Conservation (phyloP, 2,797 vertebrate genomes). For the Diceros bicornis region DNA sequence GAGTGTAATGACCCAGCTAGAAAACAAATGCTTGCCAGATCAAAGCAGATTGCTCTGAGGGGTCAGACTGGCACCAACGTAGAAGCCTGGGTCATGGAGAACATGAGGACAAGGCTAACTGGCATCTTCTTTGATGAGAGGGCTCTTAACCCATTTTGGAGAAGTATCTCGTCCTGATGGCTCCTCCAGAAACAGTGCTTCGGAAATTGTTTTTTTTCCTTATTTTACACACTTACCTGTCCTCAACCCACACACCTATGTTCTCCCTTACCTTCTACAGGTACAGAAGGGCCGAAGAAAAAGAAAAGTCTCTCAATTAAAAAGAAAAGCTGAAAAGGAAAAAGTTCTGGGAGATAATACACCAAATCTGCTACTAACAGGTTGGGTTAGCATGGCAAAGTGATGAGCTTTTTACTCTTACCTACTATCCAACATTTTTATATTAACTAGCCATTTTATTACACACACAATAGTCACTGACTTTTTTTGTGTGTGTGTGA, state of each 20-base stretch:
- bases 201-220: not conserved
- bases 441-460: not conserved
- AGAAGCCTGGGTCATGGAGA: not conserved
- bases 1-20: constrained; percentile 31
- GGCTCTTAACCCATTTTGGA: not conserved
- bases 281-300: not conserved
- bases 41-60: not conserved
- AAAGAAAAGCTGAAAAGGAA: not conserved
- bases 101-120: accelerated
- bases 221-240: not conserved
- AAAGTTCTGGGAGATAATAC: not conserved
- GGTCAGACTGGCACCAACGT: not conserved
- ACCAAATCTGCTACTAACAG: not conserved
- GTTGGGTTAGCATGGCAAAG: not conserved
- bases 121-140: not conserved
- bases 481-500: too few relatives aligned
- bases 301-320: not conserved
- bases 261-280: not conserved
- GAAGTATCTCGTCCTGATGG: not conserved
- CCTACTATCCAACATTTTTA: not conserved
- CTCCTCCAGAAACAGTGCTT: not conserved
- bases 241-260: not conserved
- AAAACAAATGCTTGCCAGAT: not conserved
- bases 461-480: not conserved
- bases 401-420: not conserved